Evolutionary conservation across 2,888 invertebrate species (phyloP), one percentile per base, ranked within the genome.

Genomic region (Gisinianus flammeolus): DNA sequence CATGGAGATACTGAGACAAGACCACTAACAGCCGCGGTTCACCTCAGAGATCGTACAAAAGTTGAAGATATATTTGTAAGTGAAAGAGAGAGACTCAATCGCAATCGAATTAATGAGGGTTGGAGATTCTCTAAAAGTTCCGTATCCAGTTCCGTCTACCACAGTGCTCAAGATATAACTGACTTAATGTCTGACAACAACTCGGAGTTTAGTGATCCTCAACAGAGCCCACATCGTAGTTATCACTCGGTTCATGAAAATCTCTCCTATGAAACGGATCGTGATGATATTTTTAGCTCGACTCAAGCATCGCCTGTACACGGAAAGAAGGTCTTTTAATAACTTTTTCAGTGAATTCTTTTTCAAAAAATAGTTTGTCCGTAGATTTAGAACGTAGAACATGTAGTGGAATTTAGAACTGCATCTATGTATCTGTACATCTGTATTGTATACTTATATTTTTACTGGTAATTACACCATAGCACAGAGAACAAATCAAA

Each of bases 261-360:
- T 71, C 35, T 78, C 10, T 58, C 79, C 35, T 81, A 76, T 64
- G 81, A 84, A 68, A 71, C 54, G 67, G 81, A 84, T 31, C 79
- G 78, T 31, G 82, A 82, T 35, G 85, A 85, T 80, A 83, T 85
- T 79, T 85, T 84, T 80, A 83, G 84, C 77, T 84, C 84, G 44
- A 83, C 84, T 16, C 81, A 80, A 76, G 82, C 79, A 73, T 81
- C 83, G 31, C 83, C 82, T 10, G 79, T 81, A 62, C 83, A 83
- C 26, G 81, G 76, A 54, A 85, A 84, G 84, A 83, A 83, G 73
- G 64, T 70, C 54, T 54, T 70, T 70, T 70, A 26, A 10, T 54
- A 70, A 28, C 70, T 54, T 26, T 28, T 64, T 22, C 56, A n/a
- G n/a, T n/a, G n/a, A n/a, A 4, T 44, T 44, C 12, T 35, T 35